phyloP scores from a whole-genome alignment of 2,797 vertebrate species.

The Gymnocypris eckloni region DNA sequence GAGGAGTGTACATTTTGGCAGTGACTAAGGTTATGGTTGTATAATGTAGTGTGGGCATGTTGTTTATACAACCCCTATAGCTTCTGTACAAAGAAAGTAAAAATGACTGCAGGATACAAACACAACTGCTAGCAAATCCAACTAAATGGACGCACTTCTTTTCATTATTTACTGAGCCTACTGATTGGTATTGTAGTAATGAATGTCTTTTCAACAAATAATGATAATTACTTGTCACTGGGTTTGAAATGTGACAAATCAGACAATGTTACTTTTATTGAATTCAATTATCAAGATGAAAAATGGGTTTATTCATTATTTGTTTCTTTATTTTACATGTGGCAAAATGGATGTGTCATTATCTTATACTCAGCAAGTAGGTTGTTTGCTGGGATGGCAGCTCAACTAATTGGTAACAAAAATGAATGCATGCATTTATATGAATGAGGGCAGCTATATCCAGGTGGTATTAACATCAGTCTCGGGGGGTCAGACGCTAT shows the following conservation, averaged over 20 bases:
- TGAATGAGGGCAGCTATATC: neutral
- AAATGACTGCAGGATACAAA: constrained; percentile 28
- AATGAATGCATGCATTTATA: constrained; percentile 23
- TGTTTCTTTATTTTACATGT: constrained; percentile 66
- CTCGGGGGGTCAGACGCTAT: neutral
- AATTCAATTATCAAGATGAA: constrained; percentile 77
- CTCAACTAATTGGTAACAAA: constrained; percentile 39
- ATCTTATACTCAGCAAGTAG: constrained; percentile 31
- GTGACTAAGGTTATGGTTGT: constrained; percentile 2
- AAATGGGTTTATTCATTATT: constrained; percentile 68
- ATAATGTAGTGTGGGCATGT: constrained; percentile 41
- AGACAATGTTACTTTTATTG: constrained; percentile 79
- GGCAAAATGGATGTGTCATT: constrained; percentile 47
- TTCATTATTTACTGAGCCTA: constrained; percentile 79
- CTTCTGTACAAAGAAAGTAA: constrained; percentile 15
- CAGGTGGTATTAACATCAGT: neutral
- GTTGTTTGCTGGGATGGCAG: constrained; percentile 31
- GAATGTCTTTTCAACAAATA: constrained; percentile 77
- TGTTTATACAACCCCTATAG: constrained; percentile 37
- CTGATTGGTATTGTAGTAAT: constrained; percentile 66
- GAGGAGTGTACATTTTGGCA: constrained; percentile 1
- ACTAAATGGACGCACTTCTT: constrained; percentile 69
- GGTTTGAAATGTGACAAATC: constrained; percentile 78
- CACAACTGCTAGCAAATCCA: constrained; percentile 31
- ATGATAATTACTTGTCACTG: constrained; percentile 77